Percentiles rank a stretch among this genome's conserved stretches.
Conservation (phyloP, 2,797 vertebrate species). For the Epinephelus coioides region DNA sequence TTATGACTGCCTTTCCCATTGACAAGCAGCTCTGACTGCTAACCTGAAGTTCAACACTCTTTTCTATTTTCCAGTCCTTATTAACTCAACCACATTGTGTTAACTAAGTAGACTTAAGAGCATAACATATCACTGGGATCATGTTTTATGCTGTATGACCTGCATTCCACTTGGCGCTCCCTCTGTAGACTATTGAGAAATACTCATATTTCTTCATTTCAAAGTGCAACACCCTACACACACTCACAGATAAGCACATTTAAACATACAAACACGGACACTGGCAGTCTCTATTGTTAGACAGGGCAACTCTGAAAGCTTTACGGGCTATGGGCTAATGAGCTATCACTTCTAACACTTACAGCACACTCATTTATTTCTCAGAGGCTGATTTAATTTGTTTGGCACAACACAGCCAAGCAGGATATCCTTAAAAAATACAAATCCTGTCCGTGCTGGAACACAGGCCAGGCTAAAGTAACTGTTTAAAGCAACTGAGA, state of each 20-base stretch:
- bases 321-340: constrained; percentile 43
- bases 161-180: not conserved
- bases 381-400: constrained; percentile 37
- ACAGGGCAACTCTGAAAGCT: constrained; percentile 42
- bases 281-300: constrained; percentile 5
- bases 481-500: constrained; percentile 38
- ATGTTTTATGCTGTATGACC: constrained; percentile 3
- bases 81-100: constrained; percentile 14
- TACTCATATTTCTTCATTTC: constrained; percentile 6
- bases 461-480: constrained; percentile 9
- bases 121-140: constrained; percentile 9
- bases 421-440: constrained; percentile 27
- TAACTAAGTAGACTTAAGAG: constrained; percentile 16
- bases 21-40: constrained; percentile 18
- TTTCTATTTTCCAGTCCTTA: constrained; percentile 24
- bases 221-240: not conserved
- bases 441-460: constrained; percentile 28
- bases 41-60: constrained; percentile 24
- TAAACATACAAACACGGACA: constrained; percentile 13
- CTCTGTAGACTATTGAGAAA: constrained; percentile 22
- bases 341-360: constrained; percentile 45
- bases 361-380: constrained; percentile 29
- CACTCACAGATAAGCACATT: constrained; percentile 6
- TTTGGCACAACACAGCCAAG: constrained; percentile 37
- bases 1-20: constrained; percentile 10